Conservation (phyloP, 2,888 invertebrate species). For the Atethmia centrago region DNA sequence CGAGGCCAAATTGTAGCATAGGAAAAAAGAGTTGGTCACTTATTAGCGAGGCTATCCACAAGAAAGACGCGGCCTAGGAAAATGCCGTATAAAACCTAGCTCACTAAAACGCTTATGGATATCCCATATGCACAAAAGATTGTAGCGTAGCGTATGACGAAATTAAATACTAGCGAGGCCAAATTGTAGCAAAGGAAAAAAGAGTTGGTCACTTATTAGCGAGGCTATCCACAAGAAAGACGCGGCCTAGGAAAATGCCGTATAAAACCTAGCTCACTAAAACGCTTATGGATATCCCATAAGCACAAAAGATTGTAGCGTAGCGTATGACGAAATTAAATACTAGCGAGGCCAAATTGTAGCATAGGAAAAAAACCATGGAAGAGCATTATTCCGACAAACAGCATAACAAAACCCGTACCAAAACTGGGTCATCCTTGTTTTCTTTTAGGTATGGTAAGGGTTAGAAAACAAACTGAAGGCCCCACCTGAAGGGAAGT, state of each 20-base stretch:
- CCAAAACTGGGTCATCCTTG: constrained; percentile 19
- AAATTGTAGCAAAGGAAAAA: constrained; percentile 1
- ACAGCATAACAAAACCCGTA: not conserved
- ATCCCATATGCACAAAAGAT: not conserved
- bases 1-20: not conserved
- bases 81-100: not conserved
- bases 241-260: not conserved
- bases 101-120: constrained; percentile 6
- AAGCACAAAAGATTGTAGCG: not conserved
- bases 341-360: not conserved
- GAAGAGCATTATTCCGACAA: not conserved
- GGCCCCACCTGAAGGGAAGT: not conserved
- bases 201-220: not conserved
- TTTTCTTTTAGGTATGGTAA: constrained; percentile 17
- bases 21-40: constrained; percentile 12
- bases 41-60: not conserved
- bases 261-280: not conserved
- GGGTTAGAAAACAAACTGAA: constrained; percentile 10
- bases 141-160: not conserved
- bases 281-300: constrained; percentile 1
- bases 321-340: constrained; percentile 9
- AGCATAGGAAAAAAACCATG: constrained; percentile 1
- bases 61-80: not conserved
- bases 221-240: not conserved
- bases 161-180: constrained; percentile 1